phyloP scores from a whole-genome alignment of 2,113 vertebrate genomes.

The Crotalus horridus region DNA sequence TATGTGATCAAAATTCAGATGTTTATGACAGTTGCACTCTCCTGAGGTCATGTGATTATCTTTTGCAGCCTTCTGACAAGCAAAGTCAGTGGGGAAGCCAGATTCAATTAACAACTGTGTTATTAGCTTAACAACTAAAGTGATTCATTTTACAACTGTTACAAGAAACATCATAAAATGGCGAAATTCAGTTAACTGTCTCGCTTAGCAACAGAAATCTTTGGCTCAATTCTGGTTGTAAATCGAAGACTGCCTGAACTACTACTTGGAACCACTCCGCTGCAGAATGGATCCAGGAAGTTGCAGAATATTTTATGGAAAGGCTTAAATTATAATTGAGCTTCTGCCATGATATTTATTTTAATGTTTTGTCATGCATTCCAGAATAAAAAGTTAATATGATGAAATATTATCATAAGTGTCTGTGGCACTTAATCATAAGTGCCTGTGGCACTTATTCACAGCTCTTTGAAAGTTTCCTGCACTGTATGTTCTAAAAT shows the following conservation, averaged over 20 bases:
- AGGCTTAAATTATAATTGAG: not conserved
- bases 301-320: not conserved
- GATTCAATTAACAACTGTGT: too few species aligned
- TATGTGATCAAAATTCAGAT: too few species aligned
- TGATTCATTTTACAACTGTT: too few species aligned
- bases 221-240: not conserved
- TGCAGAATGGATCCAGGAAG: not conserved
- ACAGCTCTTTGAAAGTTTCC: not conserved
- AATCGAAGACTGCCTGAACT: not conserved
- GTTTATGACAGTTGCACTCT: too few species aligned
- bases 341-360: not conserved
- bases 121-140: too few species aligned
- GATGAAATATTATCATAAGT: not conserved
- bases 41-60: too few species aligned
- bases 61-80: too few species aligned
- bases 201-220: not conserved
- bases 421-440: not conserved
- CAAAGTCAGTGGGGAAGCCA: too few species aligned
- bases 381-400: not conserved
- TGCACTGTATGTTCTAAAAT: not conserved
- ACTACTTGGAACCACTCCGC: not conserved
- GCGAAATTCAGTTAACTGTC: too few species aligned
- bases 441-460: not conserved
- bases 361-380: not conserved
- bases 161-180: too few species aligned